These are phyloP conservation scores for Enteromius argenteus DNA, from an alignment of 2,797 vertebrate species.

Conservation along the genomic window DNA sequence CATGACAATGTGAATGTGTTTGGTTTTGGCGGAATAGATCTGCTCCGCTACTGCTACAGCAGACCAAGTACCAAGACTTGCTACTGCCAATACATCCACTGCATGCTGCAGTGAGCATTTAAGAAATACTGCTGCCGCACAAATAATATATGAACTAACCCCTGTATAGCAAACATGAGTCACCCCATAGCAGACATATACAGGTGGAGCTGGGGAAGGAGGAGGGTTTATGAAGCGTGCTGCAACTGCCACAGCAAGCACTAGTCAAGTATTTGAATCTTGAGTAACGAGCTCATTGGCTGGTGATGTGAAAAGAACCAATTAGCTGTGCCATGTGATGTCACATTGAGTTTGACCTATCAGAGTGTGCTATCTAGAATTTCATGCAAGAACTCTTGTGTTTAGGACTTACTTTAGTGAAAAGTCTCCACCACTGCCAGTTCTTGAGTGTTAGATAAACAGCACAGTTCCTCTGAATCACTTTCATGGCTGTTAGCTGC, in stretches of 20 bases:
- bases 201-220: background rate
- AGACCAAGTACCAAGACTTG: background rate
- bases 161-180: background rate
- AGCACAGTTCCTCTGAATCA: conserved; percentile 96
- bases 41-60: too few species aligned
- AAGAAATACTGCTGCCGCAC: background rate
- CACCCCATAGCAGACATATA: background rate
- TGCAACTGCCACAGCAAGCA: background rate
- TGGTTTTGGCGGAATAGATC: background rate
- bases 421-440: conserved; percentile 99
- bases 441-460: conserved; percentile 98
- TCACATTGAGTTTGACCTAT: background rate
- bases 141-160: background rate
- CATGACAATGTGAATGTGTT: background rate
- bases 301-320: background rate
- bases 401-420: conserved; percentile 93
- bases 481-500: conserved; percentile 96
- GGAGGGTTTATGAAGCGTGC: background rate
- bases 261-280: background rate
- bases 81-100: background rate
- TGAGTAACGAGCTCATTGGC: background rate
- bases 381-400: conserved; percentile 69
- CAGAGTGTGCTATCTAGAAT: background rate
- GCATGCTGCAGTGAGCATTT: background rate
- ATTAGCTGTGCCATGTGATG: background rate